Conservation (phyloP, 2,797 vertebrate genomes). For the Betta splendens region DNA sequence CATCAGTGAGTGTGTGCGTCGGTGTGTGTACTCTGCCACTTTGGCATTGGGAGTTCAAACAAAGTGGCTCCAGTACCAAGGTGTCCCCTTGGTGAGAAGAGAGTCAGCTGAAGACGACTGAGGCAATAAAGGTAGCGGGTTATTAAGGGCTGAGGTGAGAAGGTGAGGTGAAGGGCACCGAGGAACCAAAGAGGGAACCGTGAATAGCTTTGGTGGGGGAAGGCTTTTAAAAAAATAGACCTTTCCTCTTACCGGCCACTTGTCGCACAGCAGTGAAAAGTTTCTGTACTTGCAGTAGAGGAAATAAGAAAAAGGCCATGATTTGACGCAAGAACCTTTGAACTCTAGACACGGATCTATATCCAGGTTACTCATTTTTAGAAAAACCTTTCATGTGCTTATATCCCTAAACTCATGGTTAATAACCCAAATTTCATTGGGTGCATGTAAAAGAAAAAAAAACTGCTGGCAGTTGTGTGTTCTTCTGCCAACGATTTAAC, state of each 20-base stretch:
- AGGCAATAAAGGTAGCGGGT: constrained; percentile 29
- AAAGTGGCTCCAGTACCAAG: constrained; percentile 11
- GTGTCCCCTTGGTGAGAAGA: constrained; percentile 7
- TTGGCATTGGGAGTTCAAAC: constrained; percentile 24
- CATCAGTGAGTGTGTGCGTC: constrained; percentile 1
- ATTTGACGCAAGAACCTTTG: constrained; percentile 15
- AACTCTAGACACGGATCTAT: constrained; percentile 2
- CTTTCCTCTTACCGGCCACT: constrained; percentile 2
- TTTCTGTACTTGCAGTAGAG: constrained; percentile 1
- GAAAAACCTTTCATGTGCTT: constrained; percentile 20
- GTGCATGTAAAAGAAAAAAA: constrained; percentile 20
- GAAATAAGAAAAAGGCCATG: constrained; percentile 1
- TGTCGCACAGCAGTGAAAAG: constrained; percentile 16
- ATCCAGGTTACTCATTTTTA: constrained; percentile 10
- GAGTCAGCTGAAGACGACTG: constrained; percentile 15
- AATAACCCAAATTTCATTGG: constrained; percentile 7
- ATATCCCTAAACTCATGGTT: constrained; percentile 30
- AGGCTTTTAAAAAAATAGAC: constrained; percentile 25
- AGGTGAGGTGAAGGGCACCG: constrained; percentile 47
- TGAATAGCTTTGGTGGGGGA: constrained; percentile 29
- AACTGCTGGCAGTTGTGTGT: constrained; percentile 15
- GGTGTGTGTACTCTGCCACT: constrained; percentile 1
- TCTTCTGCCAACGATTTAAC: constrained; percentile 37
- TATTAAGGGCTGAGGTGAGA: constrained; percentile 53
- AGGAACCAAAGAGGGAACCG: constrained; percentile 25